Evolutionary conservation across 1,140 invertebrate species (phyloP), one percentile per base, ranked within the genome.

Genomic region (Brachionus sp.): DNA sequence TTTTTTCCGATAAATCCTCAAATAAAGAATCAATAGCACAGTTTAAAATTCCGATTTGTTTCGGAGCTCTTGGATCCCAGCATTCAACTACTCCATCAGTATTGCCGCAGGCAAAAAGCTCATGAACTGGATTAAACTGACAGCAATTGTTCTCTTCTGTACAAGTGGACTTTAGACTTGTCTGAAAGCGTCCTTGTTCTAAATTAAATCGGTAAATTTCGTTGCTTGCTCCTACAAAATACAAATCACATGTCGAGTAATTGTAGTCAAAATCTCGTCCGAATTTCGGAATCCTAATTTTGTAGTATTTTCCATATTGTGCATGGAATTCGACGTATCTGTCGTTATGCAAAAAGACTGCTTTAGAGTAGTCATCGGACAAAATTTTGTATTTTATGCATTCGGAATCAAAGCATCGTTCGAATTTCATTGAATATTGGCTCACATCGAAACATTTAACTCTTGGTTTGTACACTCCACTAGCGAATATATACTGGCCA

Each of bases 371-470:
- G 85, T 91, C 90, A 16, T 91, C 89, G 12, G 88, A 89, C n/a
- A 91, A 84, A 66, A 88, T 85, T 93, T 93, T 89, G 91, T 95
- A 87, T 84, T 90, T 89, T 6, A 90, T 85, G 25, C 88, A 94
- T 91, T 99, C 96, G 2, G 95, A 93, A 90, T 99, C 98, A 86
- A 99, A 93, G 88, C 97, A 98, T 86, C 97, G 91, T 89, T 99
- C 97, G 91, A 99, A 99, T 90, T 99, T 99, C 86, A 99, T 91
- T 1, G 96, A 96, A 84, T 99, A 90, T 89, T 99, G 95, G 85
- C 94, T 93, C 0, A 98, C 93, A 91, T 99, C 97, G 89, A 93
- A 99, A 90, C 97, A 98, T 88, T 95, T 93, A 0, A 99, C 89
- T 86, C 95, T 91, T 16, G 98, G 98, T 88, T 99, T 99, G 87